Conservation (phyloP, 2,888 invertebrate genomes). For the Torymus tubicola region DNA sequence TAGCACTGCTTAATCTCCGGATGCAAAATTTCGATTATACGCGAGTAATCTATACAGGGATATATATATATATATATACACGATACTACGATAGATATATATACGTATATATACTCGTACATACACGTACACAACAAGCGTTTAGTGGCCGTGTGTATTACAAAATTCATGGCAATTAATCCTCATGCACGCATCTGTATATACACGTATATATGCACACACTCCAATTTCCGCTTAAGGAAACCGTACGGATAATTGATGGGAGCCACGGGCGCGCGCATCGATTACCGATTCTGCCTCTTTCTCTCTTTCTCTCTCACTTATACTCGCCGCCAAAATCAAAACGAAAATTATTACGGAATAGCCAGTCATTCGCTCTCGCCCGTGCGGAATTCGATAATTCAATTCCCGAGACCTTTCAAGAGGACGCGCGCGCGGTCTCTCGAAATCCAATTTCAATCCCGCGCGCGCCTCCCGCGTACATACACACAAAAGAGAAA, state of each 20-base stretch:
- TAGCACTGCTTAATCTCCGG: too few species aligned
- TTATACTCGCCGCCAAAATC: not conserved
- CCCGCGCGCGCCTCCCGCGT: not conserved
- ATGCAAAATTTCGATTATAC: too few species aligned
- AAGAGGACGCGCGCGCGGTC: too few species aligned
- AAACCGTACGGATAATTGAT: not conserved
- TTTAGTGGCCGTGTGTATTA: too few species aligned
- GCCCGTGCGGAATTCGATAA: not conserved
- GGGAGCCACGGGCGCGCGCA: too few species aligned
- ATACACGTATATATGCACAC: too few species aligned
- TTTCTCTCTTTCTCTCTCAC: not conserved
- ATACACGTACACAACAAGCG: not conserved
- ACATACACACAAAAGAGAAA: not conserved
- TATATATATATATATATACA: not conserved
- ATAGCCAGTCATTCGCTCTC: too few species aligned
- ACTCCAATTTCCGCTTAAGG: not conserved
- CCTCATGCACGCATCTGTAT: too few species aligned
- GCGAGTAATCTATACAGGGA: not conserved
- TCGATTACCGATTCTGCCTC: not conserved
- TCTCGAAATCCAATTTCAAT: constrained; percentile 22
- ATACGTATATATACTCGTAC: not conserved
- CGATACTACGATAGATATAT: constrained; percentile 14
- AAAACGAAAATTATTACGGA: not conserved
- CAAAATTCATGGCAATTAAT: too few species aligned
- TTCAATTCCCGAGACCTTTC: not conserved